Evolutionary conservation across 2,113 vertebrate species (phyloP).

Genomic region (Hystrix brachyura): DNA sequence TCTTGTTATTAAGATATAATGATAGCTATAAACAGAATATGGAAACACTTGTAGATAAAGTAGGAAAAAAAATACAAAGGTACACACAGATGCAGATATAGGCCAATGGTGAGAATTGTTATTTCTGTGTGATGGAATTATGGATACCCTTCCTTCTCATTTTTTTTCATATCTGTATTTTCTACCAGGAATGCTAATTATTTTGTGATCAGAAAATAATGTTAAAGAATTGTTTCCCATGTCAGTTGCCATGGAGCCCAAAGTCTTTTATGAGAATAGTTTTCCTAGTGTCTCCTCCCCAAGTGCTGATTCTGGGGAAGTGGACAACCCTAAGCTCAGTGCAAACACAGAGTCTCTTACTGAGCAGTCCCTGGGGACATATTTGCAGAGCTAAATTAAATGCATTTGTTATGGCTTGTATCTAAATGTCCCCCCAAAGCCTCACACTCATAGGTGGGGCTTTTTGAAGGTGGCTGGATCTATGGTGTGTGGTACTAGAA

Average conservation of each 20-base stretch:
- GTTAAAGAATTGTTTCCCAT: neutral
- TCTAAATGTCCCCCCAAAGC: neutral
- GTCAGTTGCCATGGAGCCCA: slow-evolving; percentile 24
- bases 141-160: neutral
- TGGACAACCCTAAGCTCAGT: neutral
- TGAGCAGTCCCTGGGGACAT: neutral
- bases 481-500: neutral
- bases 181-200: slow-evolving; percentile 12
- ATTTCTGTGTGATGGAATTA: neutral
- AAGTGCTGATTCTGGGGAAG: rapidly evolving
- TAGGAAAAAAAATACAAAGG: neutral
- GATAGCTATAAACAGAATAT: neutral
- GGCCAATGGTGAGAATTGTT: neutral
- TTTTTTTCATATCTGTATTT: slow-evolving; percentile 2
- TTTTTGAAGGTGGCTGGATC: neutral
- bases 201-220: slow-evolving; percentile 39
- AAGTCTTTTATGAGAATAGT: neutral
- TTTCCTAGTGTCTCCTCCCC: neutral
- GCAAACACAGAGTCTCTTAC: neutral
- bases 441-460: neutral
- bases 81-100: neutral
- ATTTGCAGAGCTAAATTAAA: neutral
- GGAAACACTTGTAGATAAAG: neutral
- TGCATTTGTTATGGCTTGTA: neutral
- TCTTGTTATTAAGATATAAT: neutral